A percentile compares a stretch with the other conserved stretches of the same genome.
phyloP scores from a whole-genome alignment of 2,797 vertebrate species.

The Periophthalmus magnuspinnatus region DNA sequence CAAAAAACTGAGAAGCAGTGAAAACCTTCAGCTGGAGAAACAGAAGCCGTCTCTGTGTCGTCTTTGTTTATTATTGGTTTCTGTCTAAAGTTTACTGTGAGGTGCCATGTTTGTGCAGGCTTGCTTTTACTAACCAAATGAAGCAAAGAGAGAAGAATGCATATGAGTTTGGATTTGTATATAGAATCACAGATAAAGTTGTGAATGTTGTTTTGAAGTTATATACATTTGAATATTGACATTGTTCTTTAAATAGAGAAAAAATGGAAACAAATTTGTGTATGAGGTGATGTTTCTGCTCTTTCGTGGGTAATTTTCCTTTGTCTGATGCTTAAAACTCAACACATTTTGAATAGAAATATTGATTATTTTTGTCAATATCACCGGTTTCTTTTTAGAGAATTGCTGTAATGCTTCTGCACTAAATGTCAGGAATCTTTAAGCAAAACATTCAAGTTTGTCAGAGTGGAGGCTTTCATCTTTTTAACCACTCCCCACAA shows the following conservation, averaged over 20 bases:
- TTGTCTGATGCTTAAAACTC: too few relatives aligned
- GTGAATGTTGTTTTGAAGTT: background rate
- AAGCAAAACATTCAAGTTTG: background rate
- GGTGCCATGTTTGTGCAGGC: background rate
- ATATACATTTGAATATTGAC: too few relatives aligned
- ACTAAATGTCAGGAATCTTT: background rate
- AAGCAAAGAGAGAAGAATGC: slow-evolving; percentile 14
- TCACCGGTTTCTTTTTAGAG: background rate
- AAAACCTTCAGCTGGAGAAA: slow-evolving; percentile 10
- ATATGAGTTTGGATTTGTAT: background rate
- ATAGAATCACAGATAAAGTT: background rate
- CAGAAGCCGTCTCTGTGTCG: slow-evolving; percentile 16
- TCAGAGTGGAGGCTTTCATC: slow-evolving; percentile 12
- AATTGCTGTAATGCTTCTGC: slow-evolving; percentile 2
- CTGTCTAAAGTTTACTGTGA: background rate
- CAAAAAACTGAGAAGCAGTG: background rate
- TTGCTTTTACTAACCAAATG: slow-evolving; percentile 61
- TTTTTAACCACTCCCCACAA: slow-evolving; percentile 3
- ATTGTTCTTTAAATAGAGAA: too few relatives aligned
- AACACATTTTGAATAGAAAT: too few relatives aligned
- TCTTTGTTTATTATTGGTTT: slow-evolving; percentile 26
- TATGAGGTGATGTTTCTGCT: too few relatives aligned
- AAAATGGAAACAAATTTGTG: too few relatives aligned
- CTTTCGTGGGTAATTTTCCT: too few relatives aligned
- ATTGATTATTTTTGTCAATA: background rate